These are phyloP conservation scores for Notodonta dromedarius DNA, from an alignment of 2,888 invertebrate species.

Conservation along the genomic window DNA sequence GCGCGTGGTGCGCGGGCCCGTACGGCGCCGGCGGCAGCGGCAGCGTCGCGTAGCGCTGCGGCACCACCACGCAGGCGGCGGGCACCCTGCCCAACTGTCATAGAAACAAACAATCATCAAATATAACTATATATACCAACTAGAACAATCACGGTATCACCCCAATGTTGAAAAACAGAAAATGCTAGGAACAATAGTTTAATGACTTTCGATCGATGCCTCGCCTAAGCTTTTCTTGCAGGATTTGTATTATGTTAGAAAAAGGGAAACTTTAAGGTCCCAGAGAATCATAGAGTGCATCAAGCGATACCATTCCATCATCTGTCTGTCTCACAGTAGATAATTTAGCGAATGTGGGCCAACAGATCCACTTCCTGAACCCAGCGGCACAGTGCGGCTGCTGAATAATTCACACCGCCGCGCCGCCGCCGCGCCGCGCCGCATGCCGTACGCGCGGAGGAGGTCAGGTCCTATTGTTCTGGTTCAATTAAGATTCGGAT, in stretches of 20 bases:
- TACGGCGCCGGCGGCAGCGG: slow-evolving; percentile 68
- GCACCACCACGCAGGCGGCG: slow-evolving; percentile 70
- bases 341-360: neutral
- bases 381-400: slow-evolving; percentile 25
- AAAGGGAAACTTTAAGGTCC: too few species aligned
- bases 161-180: too few species aligned
- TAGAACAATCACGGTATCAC: too few species aligned
- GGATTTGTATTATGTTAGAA: too few species aligned
- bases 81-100: slow-evolving; percentile 72
- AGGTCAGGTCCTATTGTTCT: slow-evolving; percentile 31
- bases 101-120: slow-evolving; percentile 14
- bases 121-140: too few species aligned
- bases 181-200: too few species aligned
- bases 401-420: slow-evolving; percentile 34
- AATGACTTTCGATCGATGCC: too few species aligned
- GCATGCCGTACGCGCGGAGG: slow-evolving; percentile 6
- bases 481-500: neutral
- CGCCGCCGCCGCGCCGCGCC: neutral
- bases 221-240: too few species aligned
- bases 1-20: slow-evolving; percentile 50
- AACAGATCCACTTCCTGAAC: slow-evolving; percentile 16
- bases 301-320: too few species aligned
- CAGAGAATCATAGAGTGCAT: too few species aligned
- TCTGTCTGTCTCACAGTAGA: neutral
- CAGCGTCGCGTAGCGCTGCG: slow-evolving; percentile 75